Conservation (phyloP, 2,797 vertebrate species). For the Poecilia gillii region DNA sequence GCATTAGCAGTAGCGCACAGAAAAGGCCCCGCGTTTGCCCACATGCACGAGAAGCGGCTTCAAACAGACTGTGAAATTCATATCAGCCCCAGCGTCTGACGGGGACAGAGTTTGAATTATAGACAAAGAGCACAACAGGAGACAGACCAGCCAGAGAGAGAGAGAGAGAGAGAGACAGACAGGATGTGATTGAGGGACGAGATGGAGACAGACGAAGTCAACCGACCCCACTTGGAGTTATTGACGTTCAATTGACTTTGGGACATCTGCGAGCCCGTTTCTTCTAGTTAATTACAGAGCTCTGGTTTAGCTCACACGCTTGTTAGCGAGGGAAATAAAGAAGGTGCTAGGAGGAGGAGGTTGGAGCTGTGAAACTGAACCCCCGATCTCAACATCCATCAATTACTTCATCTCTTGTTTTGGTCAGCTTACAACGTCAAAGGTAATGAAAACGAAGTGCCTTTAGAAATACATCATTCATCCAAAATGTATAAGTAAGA, state of each 20-base stretch:
- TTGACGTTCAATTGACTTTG: slow-evolving; percentile 74
- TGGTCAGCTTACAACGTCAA: background rate
- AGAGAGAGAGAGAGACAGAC: background rate
- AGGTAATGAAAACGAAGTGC: background rate
- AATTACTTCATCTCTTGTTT: background rate
- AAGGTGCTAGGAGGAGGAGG: slow-evolving; percentile 46
- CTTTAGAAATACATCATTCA: background rate
- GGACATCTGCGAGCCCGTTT: slow-evolving; percentile 73
- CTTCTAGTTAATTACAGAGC: slow-evolving; percentile 69
- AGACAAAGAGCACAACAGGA: slow-evolving; percentile 23
- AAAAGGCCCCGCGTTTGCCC: slow-evolving; percentile 57
- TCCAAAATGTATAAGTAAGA: background rate
- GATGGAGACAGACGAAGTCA: slow-evolving; percentile 26
- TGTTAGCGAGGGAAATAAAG: slow-evolving; percentile 35
- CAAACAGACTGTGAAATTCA: slow-evolving; percentile 72
- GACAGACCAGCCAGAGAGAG: slow-evolving; percentile 7
- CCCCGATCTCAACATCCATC: background rate
- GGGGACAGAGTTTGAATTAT: slow-evolving; percentile 16
- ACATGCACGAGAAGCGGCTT: slow-evolving; percentile 51
- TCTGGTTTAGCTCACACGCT: slow-evolving; percentile 55
- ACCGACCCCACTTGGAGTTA: slow-evolving; percentile 63
- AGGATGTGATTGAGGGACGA: slow-evolving; percentile 9
- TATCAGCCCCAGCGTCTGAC: slow-evolving; percentile 41
- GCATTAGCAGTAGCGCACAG: slow-evolving; percentile 48
- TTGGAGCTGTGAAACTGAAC: slow-evolving; percentile 24